Base-by-base conservation (phyloP, 2,888 invertebrate genomes). In the Xylota sylvarum region DNA sequence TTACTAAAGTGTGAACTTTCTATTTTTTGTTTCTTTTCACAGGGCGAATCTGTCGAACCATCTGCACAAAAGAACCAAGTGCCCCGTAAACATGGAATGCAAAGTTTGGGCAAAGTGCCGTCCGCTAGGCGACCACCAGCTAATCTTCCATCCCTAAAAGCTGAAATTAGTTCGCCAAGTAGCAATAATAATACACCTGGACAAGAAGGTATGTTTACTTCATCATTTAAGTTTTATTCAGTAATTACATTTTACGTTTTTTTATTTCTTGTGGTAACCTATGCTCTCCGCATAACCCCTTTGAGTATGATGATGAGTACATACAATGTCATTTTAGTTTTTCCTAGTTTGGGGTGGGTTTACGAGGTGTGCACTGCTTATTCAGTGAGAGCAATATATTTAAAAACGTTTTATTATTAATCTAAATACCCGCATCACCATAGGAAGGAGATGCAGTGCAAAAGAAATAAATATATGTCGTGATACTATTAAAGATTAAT, bases 11-110 rank as follows among this genome's bases (percentile, higher is more conserved):
- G 32, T 55, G 30, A 64, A 52, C 46, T 50, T 30, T 84, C 67
- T 70, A 30, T 58, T 65, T 35, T 80, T 77, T 78, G 80, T 83
- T 88, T 92, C 23, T 23, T 3, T 23, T 23, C 93, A 70, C 90
- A 97, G 97, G 97, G 97, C 92, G 97, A 97, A 94, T 96, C 96
- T 93, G 96, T 95, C 91, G 97, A 97, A 94, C 96, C 97, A 92
- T 96, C 96, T 92, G 96, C 96, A 93, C 96, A 96, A 91, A 97
- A 97, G 94, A 97, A 95, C 94, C 96, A 96, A 94, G 95, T 96
- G 94, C 96, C 96, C 93, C 97, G 97, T 94, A 98, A 98, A 96
- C 98, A 99, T 98, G 99, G 99, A 95, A 97, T 99, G 97, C 99
- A 99, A 97, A 97, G 97, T 94, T 96, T 99, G 96, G 99, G 99